Evolutionary conservation across 2,113 vertebrate genomes (phyloP), one percentile per base, ranked within the genome.

Genomic region (Aptenodytes patagonicus): DNA sequence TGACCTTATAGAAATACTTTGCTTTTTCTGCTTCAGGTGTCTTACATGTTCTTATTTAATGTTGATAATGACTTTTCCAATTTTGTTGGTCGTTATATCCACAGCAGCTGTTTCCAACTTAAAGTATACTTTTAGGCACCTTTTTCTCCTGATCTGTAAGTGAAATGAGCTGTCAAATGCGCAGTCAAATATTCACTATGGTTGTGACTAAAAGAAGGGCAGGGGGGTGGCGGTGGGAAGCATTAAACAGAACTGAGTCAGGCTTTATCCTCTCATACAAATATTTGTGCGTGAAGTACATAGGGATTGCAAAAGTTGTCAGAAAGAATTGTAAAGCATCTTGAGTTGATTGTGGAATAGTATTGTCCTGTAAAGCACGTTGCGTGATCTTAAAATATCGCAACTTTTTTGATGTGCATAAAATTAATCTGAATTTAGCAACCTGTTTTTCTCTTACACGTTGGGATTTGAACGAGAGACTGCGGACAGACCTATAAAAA

Each of bases 401-500:
- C 55, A 85, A 16, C 46, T 96, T 90, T 83, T 97, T 91, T 86
- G 55, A 58, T 95, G 65, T 12, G 20, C 62, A 75, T 87, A 94
- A 97, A 95, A 77, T 86, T 62, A 66, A 47, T 70, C 84, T 97
- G 89, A 92, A 88, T 91, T 95, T 94, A 93, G 71, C 62, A 60
- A 32, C 40, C 22, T 84, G 58, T 60, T 88, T 96, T 83, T 86
- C 31, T 95, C 54, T 94, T 84, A 66, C 18, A 18, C 36, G 7
- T 64, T 94, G 58, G 44, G 83, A 96, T 95, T 97, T 97, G 97
- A 97, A 95, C 95, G 92, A 84, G 88, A 66, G 20, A 31, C 21
- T n/a, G 79, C 11, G 69, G 77, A 85, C 47, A 87, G 83, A 94
- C 73, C 77, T 96, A 90, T 94, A 90, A 94, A 97, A 90, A 91